Percentiles rank a stretch among this genome's conserved stretches.
These are phyloP conservation scores for Onychomys torridus DNA, from an alignment of 2,797 vertebrate species.

Conservation along the genomic window DNA sequence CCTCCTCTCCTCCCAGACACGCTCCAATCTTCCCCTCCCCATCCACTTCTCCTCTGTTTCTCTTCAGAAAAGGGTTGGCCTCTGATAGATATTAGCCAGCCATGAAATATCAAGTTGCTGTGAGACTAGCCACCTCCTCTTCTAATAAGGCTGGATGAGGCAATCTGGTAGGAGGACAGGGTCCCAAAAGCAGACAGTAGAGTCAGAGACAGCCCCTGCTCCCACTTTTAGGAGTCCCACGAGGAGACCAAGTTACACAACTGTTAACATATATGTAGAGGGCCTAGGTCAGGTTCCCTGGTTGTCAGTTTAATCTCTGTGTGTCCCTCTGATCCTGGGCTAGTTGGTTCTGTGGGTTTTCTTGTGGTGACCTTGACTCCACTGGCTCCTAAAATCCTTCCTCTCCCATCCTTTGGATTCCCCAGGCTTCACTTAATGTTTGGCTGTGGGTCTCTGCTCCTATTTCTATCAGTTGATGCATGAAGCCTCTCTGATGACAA, in stretches of 20 bases:
- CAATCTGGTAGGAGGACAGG: not conserved
- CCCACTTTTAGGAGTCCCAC: not conserved
- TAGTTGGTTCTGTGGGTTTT: not conserved
- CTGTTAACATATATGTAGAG: not conserved
- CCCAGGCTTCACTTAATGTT: no score
- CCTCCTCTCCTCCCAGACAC: not conserved
- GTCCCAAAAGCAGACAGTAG: not conserved
- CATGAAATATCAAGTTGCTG: not conserved
- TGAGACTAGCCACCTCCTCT: not conserved
- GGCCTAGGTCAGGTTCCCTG: not conserved
- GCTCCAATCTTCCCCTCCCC: no score
- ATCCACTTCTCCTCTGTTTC: not conserved
- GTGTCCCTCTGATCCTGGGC: not conserved
- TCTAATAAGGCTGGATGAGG: not conserved
- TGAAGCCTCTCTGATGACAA: no score
- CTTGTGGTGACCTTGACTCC: not conserved
- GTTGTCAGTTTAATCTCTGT: not conserved
- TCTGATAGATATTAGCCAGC: not conserved
- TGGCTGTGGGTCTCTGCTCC: no score
- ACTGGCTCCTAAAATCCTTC: no score
- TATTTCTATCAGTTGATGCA: no score
- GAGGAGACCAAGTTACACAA: not conserved
- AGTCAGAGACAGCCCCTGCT: not conserved
- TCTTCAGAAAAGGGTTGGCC: no score
- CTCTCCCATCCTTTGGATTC: no score